A percentile compares a stretch with the other conserved stretches of the same genome.
Evolutionary conservation across 2,888 invertebrate species (phyloP).

Genomic region (Lordiphosa andalusiaca): DNA sequence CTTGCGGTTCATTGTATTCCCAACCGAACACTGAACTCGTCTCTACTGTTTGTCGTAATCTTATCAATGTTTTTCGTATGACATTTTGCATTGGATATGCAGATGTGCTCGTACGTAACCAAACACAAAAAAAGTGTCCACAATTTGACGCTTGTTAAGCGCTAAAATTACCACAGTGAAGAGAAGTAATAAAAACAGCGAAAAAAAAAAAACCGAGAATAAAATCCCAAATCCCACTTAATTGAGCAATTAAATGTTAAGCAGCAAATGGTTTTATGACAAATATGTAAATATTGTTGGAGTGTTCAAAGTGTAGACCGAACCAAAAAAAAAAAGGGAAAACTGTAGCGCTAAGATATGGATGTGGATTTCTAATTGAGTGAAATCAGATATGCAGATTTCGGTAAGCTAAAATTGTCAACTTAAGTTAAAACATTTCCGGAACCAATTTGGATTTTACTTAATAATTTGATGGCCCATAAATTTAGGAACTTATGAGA

Average conservation of each 20-base stretch:
- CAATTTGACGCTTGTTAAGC: conserved; percentile 10
- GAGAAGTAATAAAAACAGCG: conserved; percentile 1
- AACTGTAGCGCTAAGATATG: not conserved
- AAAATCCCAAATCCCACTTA: conserved; percentile 15
- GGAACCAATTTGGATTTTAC: too few species aligned
- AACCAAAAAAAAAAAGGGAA: not conserved
- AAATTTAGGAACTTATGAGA: too few species aligned
- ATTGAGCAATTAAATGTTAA: conserved; percentile 23
- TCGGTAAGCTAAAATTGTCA: too few species aligned
- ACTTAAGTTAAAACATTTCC: too few species aligned
- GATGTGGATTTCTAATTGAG: too few species aligned
- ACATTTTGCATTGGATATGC: conserved; percentile 4
- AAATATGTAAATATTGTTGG: too few species aligned
- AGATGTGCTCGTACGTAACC: not conserved
- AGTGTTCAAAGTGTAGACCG: too few species aligned
- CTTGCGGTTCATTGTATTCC: conserved; percentile 14
- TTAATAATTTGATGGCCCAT: too few species aligned
- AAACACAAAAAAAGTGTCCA: conserved; percentile 2
- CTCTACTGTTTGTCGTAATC: conserved; percentile 3
- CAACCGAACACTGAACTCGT: not conserved
- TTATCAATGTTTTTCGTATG: conserved; percentile 10
- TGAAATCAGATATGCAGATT: too few species aligned
- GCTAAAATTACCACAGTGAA: conserved; percentile 2
- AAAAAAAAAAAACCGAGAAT: conserved; percentile 10
- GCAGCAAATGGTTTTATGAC: conserved; percentile 16